Evolutionary conservation across 2,113 vertebrate genomes (phyloP), one percentile per base, ranked within the genome.

Genomic region (Sinosuthora webbiana): DNA sequence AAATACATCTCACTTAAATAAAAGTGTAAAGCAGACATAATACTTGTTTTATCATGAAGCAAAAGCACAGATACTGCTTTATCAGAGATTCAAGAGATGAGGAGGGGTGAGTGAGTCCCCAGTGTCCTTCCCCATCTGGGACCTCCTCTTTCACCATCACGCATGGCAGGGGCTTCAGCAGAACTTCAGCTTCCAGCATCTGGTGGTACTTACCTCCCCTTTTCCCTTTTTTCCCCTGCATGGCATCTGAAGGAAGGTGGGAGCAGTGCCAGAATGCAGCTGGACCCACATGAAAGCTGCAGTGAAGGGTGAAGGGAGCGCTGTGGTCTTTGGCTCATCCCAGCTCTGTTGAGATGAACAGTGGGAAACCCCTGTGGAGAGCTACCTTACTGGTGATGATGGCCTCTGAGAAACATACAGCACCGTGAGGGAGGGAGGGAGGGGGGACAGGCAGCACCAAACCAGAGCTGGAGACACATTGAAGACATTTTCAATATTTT

Each of bases 371-470:
- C 23, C 67, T 44, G 68, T 12, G 7, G 49, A 50, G 25, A 76
- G 16, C 10, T 12, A 42, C 28, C 41, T 41, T 31, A 39, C 28
- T 16, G 35, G 60, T 35, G 82, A 20, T 30, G 60, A 60, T 30
- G 35, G 35, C 90, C 96, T 96, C 95, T 95, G 87, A 81, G 41
- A 95, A 93, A 87, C 37, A 90, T 11, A 22, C 30, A 83, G 85
- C 70, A 79, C 33, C n/a, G 78, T 1, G 3, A 39, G 8, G 56
- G 28, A 64, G 45, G 56, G 28, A 64, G 45, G 69, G 52, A 85
- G 42, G 70, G 39, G 23, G 41, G 21, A 27, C 0, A 42, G 73
- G 59, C 59, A 96, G 89, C 71, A 89, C 56, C 60, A 64, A 75
- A 84, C 2, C 16, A 10, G 16, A 77, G 31, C 31, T n/a, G 5